These are phyloP conservation scores for Galleria mellonella DNA, from an alignment of 1,140 invertebrate genomes.

Conservation along the genomic window DNA sequence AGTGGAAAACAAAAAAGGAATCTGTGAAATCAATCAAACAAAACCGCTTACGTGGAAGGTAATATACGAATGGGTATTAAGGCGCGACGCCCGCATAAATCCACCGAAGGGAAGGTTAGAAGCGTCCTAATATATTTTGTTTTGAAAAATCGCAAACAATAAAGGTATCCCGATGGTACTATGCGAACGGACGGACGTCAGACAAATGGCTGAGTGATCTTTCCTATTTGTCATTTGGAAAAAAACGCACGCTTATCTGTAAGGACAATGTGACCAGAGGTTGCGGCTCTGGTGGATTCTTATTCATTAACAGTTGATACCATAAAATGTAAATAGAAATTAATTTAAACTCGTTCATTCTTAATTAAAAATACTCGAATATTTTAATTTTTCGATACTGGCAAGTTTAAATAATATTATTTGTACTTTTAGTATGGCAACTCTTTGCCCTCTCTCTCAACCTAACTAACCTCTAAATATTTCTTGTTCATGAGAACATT, in stretches of 20 bases:
- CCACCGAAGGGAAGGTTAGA: conserved; percentile 13
- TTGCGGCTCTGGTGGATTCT: neutral
- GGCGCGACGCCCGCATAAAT: conserved; percentile 9
- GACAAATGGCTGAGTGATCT: conserved; percentile 42
- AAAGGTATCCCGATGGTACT: conserved; percentile 31
- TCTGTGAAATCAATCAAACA: conserved; percentile 1
- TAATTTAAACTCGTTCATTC: too few species aligned
- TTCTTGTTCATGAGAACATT: too few species aligned
- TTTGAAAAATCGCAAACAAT: conserved; percentile 46
- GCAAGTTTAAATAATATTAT: too few species aligned
- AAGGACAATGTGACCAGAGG: neutral
- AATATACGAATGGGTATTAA: conserved; percentile 2
- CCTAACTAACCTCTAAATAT: too few species aligned
- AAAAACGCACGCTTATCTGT: conserved; percentile 28
- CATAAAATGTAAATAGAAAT: too few species aligned
- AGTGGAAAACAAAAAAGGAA: too few species aligned
- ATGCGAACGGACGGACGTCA: conserved; percentile 14
- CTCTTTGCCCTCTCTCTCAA: too few species aligned
- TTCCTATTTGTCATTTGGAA: conserved; percentile 37
- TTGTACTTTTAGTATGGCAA: too few species aligned
- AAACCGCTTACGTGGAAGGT: neutral
- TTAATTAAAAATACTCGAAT: too few species aligned
- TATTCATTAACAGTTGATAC: too few species aligned
- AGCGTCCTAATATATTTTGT: conserved; percentile 34
- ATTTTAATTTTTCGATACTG: too few species aligned